These are phyloP conservation scores for Eupleurogrammus muticus DNA, from an alignment of 2,797 vertebrate genomes.

Conservation along the genomic window DNA sequence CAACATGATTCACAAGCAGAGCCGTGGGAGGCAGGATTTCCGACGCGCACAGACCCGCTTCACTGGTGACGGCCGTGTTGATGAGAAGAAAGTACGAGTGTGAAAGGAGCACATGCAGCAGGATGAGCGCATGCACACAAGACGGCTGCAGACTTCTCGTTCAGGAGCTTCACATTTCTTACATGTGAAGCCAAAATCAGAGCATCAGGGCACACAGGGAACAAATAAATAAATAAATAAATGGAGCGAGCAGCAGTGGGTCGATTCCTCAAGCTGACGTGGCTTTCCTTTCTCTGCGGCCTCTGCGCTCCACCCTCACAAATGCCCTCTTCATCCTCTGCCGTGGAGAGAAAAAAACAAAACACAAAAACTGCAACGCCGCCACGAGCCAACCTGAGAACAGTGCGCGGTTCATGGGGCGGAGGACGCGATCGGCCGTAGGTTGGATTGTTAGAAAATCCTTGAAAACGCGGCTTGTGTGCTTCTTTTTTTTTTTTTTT, in stretches of 20 bases:
- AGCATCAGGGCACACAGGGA: not conserved
- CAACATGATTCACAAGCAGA: not conserved
- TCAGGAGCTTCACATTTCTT: not conserved
- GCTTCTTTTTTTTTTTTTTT: conserved; percentile 27
- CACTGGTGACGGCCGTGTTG: not conserved
- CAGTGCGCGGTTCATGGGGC: conserved; percentile 33
- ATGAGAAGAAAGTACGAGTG: not conserved
- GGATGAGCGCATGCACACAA: not conserved
- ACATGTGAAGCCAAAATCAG: too few species aligned
- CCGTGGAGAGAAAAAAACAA: conserved; percentile 36
- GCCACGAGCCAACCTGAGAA: conserved; percentile 48
- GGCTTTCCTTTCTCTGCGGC: conserved; percentile 30
- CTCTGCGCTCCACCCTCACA: conserved; percentile 15
- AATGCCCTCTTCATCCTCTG: conserved; percentile 35
- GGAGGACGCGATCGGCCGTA: conserved; percentile 35
- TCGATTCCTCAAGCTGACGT: conserved; percentile 20
- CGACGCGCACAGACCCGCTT: not conserved
- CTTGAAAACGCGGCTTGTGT: conserved; percentile 37
- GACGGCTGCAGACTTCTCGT: not conserved
- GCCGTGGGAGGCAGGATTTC: not conserved
- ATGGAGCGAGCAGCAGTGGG: not conserved
- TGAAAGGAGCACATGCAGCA: not conserved
- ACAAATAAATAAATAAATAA: too few species aligned
- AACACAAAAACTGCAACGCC: conserved; percentile 34
- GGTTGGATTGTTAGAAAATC: conserved; percentile 50